Evolutionary conservation across 2,797 vertebrate genomes (phyloP).

Genomic region (Gila robusta): DNA sequence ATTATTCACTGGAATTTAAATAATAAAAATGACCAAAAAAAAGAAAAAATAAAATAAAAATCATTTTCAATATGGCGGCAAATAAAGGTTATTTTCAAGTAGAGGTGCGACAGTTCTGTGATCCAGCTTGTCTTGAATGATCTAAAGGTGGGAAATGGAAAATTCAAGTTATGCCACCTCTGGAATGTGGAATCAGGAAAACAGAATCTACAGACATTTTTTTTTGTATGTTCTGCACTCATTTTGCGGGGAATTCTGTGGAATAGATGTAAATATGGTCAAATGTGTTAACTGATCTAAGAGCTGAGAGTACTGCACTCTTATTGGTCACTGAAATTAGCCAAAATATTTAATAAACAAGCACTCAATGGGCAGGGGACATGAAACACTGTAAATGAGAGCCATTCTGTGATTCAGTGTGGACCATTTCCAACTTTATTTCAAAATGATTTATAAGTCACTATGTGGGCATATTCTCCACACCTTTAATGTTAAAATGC

Average conservation of each 20-base stretch:
- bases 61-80: background rate
- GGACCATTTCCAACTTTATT: background rate
- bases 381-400: background rate
- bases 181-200: background rate
- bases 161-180: background rate
- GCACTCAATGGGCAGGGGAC: background rate
- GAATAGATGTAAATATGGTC: background rate
- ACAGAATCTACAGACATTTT: background rate
- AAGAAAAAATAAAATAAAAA: background rate
- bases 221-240: background rate
- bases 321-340: background rate
- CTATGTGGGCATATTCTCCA: background rate
- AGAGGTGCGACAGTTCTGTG: background rate
- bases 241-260: background rate
- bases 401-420: background rate
- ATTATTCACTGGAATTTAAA: background rate
- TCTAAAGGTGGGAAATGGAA: background rate
- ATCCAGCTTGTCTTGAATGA: background rate
- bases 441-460: background rate
- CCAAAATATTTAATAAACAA: background rate
- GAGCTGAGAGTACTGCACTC: background rate
- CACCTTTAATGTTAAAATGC: background rate
- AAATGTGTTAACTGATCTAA: background rate
- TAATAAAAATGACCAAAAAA: background rate
- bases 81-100: conserved; percentile 4